Evolutionary conservation across 2,888 invertebrate genomes (phyloP).

Genomic region (Tolmerus cingulatus): DNA sequence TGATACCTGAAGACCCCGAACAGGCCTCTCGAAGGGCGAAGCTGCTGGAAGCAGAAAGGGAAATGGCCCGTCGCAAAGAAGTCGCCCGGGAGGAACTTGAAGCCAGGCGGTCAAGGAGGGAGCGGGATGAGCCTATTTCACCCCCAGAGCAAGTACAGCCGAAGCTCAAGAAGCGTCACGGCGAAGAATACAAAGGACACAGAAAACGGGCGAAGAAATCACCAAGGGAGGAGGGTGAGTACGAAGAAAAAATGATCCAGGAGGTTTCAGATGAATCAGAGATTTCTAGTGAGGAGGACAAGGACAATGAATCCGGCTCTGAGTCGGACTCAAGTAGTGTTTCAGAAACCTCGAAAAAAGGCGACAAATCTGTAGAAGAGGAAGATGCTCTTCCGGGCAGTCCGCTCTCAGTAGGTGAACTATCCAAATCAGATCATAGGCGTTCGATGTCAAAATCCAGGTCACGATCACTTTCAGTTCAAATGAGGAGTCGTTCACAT

Average conservation of each 20-base stretch:
- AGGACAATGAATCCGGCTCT: conserved; percentile 67
- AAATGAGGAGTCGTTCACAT: conserved; percentile 41
- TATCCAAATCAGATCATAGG: conserved; percentile 60
- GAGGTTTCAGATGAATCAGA: conserved; percentile 61
- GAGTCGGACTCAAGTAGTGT: conserved; percentile 65
- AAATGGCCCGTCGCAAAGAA: conserved; percentile 81
- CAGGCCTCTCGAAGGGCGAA: conserved; percentile 71
- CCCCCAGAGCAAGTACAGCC: not conserved
- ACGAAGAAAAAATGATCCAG: conserved; percentile 41
- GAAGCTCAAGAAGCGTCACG: conserved; percentile 15
- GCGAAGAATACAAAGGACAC: not conserved
- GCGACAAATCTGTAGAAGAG: conserved; percentile 55
- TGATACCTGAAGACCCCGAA: conserved; percentile 63
- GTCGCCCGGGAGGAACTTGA: conserved; percentile 77
- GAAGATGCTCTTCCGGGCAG: conserved; percentile 65
- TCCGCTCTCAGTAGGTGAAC: conserved; percentile 66
- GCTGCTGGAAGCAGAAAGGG: conserved; percentile 75
- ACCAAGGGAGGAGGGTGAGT: conserved; percentile 55
- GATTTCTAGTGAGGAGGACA: conserved; percentile 55
- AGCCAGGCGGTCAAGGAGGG: conserved; percentile 72
- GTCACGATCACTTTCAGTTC: conserved; percentile 50
- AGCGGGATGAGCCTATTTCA: conserved; percentile 56
- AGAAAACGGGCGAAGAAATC: not conserved
- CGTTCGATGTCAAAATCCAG: conserved; percentile 12
- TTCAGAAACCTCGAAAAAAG: conserved; percentile 60